A percentile compares a stretch with the other conserved stretches of the same genome.
These are phyloP conservation scores for Uromys caudimaculatus DNA, from an alignment of 2,797 vertebrate species.

Conservation along the genomic window DNA sequence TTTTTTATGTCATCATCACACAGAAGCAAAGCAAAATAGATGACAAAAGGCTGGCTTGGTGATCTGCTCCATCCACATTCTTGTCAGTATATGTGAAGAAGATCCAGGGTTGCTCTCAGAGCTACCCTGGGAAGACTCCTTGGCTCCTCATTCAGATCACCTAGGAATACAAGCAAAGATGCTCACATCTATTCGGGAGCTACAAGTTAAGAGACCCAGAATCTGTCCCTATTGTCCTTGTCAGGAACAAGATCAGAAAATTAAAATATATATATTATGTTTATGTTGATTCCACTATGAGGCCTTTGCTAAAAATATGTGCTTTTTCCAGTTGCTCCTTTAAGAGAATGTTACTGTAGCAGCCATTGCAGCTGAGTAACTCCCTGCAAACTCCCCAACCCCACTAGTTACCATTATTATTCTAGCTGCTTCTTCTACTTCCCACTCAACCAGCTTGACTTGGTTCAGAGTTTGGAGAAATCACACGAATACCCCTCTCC, in stretches of 20 bases:
- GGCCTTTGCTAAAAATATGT: constrained; percentile 38
- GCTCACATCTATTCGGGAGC: constrained; percentile 40
- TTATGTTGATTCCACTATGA: constrained; percentile 4
- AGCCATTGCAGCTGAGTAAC: not conserved
- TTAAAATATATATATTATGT: not conserved
- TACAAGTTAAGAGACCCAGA: constrained; percentile 35
- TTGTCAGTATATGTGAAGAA: constrained; percentile 63
- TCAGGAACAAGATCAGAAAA: constrained; percentile 52
- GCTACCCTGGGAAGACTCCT: constrained; percentile 45
- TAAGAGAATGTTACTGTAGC: constrained; percentile 9
- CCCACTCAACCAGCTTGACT: not conserved
- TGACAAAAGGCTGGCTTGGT: constrained; percentile 24
- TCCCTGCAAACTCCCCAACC: not conserved
- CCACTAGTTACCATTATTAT: not conserved
- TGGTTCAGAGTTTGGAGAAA: constrained; percentile 30
- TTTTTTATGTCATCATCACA: constrained; percentile 33
- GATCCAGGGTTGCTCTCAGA: constrained; percentile 59
- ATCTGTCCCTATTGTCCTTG: constrained; percentile 28
- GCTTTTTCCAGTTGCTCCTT: constrained; percentile 32
- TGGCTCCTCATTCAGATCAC: constrained; percentile 67
- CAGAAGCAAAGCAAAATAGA: constrained; percentile 51
- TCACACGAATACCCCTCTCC: not conserved
- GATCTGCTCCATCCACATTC: constrained; percentile 59
- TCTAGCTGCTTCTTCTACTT: not conserved
- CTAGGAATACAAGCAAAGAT: constrained; percentile 75